Percentiles rank a stretch among this genome's conserved stretches.
These are phyloP conservation scores for Zaprionus davidi DNA, from an alignment of 1,140 invertebrate genomes.

Conservation along the genomic window DNA sequence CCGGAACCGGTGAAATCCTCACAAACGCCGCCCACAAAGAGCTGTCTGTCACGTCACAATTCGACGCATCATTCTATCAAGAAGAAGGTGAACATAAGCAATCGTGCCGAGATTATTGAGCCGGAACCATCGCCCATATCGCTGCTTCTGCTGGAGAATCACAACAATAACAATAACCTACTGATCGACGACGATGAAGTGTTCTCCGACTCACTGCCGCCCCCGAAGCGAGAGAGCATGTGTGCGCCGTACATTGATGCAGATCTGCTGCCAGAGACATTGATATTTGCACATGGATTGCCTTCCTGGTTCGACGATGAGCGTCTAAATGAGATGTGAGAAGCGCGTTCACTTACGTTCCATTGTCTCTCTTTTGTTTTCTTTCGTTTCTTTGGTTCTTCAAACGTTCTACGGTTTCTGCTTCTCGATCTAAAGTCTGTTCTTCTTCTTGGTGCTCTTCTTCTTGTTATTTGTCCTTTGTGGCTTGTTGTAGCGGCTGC, in stretches of 20 bases:
- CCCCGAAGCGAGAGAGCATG: conserved; percentile 83
- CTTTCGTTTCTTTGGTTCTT: conserved; percentile 1
- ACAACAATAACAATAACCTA: conserved; percentile 61
- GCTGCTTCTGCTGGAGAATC: conserved; percentile 49
- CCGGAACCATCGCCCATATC: conserved; percentile 57
- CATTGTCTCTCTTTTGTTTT: conserved; percentile 9
- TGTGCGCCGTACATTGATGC: conserved; percentile 83
- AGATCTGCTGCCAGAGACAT: conserved; percentile 61
- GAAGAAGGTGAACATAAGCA: conserved; percentile 82
- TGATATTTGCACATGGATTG: conserved; percentile 73
- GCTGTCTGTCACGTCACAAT: conserved; percentile 77
- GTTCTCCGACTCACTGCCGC: conserved; percentile 84
- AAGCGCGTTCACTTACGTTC: conserved; percentile 46
- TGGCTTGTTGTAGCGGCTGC: conserved; percentile 62
- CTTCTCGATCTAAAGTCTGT: conserved; percentile 2
- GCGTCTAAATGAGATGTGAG: conserved; percentile 78
- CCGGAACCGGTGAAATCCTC: conserved; percentile 10
- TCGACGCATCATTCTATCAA: conserved; percentile 79
- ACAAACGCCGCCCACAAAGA: conserved; percentile 64
- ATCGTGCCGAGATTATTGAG: conserved; percentile 79
- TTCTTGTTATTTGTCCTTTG: conserved; percentile 23
- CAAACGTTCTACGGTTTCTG: background rate
- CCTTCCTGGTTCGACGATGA: conserved; percentile 84
- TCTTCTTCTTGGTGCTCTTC: conserved; percentile 4
- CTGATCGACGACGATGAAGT: conserved; percentile 84